Percentiles rank a stretch among this genome's conserved stretches.
phyloP scores from a whole-genome alignment of 2,888 invertebrate species.

The Lasioglossum villosulum region DNA sequence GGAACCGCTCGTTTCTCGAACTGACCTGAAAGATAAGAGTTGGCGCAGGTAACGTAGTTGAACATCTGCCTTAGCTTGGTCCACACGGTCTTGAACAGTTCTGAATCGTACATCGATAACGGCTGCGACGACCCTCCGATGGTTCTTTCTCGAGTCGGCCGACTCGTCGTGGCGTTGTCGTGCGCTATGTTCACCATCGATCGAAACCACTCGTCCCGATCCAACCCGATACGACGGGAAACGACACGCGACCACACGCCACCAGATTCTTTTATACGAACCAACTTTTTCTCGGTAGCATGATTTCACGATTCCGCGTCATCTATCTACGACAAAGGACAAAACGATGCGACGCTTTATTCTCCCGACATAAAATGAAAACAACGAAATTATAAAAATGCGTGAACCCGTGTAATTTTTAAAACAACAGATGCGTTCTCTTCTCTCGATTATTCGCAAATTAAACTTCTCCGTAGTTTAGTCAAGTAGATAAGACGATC shows the following conservation, averaged over 20 bases:
- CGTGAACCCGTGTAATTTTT: no score
- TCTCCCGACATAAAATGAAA: neutral
- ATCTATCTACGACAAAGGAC: neutral
- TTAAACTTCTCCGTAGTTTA: no score
- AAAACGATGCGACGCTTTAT: neutral
- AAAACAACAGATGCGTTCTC: no score
- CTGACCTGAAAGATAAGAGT: slow-evolving; percentile 81
- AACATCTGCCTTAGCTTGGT: slow-evolving; percentile 81
- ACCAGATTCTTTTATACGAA: neutral
- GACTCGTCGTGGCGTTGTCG: neutral
- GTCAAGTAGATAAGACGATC: neutral
- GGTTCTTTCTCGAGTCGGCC: slow-evolving; percentile 15
- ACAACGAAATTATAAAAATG: neutral
- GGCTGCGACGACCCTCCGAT: slow-evolving; percentile 21
- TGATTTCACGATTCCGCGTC: neutral
- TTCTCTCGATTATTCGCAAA: no score
- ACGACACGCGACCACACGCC: neutral
- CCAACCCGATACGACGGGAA: neutral
- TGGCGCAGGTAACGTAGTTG: slow-evolving; percentile 81
- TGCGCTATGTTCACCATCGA: slow-evolving; percentile 8
- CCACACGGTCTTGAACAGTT: slow-evolving; percentile 80
- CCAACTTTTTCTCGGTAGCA: neutral
- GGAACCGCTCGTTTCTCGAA: slow-evolving; percentile 35
- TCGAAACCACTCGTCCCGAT: slow-evolving; percentile 21
- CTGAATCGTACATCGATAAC: slow-evolving; percentile 77